Conservation (phyloP, 2,797 vertebrate species). For the Megaceryle alcyon region DNA sequence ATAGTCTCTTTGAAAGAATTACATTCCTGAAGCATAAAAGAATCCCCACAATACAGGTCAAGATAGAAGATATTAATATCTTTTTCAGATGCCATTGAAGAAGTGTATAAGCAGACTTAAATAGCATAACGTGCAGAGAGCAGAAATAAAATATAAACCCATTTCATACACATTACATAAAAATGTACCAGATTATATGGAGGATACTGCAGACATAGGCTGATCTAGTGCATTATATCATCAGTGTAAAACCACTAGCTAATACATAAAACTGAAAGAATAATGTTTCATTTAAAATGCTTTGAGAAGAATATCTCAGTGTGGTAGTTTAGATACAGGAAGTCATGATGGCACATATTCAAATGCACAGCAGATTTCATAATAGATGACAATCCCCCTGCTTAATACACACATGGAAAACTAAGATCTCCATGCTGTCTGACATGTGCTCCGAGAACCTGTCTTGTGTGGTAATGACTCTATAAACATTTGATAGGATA, state of each 20-base stretch:
- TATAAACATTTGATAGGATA: background rate
- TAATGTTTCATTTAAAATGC: background rate
- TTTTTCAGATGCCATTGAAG: slow-evolving; percentile 22
- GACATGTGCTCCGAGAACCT: background rate
- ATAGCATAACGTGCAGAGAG: background rate
- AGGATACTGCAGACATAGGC: background rate
- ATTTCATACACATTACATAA: background rate
- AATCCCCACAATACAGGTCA: slow-evolving; percentile 19
- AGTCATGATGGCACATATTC: background rate
- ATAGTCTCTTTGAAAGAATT: slow-evolving; percentile 51
- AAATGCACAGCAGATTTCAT: background rate
- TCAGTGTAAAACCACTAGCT: background rate
- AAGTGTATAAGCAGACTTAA: slow-evolving; percentile 2
- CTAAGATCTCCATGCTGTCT: background rate
- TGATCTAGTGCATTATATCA: background rate
- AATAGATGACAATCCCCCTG: background rate
- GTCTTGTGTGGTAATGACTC: background rate
- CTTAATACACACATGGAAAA: background rate
- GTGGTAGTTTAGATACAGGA: background rate
- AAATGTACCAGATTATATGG: background rate
- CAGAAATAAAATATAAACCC: slow-evolving; percentile 42
- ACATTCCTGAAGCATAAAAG: slow-evolving; percentile 11
- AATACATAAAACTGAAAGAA: background rate
- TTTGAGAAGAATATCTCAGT: background rate
- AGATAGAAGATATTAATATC: slow-evolving; percentile 10